Percentiles rank a stretch among this genome's conserved stretches.
These are phyloP conservation scores for Muscidifurax raptorellus DNA, from an alignment of 1,140 invertebrate genomes.

Conservation along the genomic window DNA sequence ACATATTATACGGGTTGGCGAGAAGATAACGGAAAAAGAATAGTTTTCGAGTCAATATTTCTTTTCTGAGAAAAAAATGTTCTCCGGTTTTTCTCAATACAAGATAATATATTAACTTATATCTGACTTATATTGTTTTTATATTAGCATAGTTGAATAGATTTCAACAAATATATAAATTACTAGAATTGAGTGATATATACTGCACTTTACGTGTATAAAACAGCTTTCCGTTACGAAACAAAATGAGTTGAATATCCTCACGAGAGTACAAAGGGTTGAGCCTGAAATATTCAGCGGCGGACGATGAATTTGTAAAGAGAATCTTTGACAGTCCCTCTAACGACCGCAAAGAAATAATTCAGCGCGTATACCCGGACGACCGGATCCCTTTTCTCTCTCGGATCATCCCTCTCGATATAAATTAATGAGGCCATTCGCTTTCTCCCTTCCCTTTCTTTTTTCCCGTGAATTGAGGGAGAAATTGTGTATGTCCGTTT, in stretches of 20 bases:
- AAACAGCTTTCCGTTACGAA: too few species aligned
- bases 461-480: neutral
- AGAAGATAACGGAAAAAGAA: neutral
- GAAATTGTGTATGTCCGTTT: neutral
- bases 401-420: slow-evolving; percentile 2
- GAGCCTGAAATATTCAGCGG: neutral
- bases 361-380: neutral
- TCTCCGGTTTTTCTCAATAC: too few species aligned
- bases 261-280: neutral
- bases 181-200: too few species aligned
- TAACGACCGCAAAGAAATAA: neutral
- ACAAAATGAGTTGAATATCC: neutral
- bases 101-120: too few species aligned
- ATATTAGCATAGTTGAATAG: too few species aligned
- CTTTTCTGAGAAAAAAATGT: too few species aligned
- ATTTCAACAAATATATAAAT: too few species aligned
- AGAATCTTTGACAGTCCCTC: neutral
- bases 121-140: too few species aligned
- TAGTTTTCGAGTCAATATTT: neutral
- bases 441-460: neutral
- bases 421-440: slow-evolving; percentile 22
- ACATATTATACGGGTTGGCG: neutral
- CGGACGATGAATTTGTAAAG: neutral
- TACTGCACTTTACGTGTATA: too few species aligned
- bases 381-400: neutral